A percentile compares a stretch with the other conserved stretches of the same genome.
Conservation (phyloP, 2,797 vertebrate species). For the Poeciliopsis turneri region DNA sequence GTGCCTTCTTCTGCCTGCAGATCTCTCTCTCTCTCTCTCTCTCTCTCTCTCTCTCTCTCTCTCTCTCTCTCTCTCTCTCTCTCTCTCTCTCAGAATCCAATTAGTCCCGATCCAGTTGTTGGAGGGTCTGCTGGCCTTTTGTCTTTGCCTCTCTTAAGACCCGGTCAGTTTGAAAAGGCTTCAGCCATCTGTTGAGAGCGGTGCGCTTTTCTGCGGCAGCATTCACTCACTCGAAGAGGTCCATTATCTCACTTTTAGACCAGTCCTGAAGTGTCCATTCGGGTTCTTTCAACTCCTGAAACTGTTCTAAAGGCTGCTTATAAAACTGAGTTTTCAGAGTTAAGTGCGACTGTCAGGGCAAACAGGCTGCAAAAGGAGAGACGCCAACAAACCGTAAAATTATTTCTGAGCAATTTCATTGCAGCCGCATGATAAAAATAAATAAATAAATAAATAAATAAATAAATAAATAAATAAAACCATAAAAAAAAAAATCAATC, state of each 20-base stretch:
- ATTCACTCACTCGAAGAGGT: slow-evolving; percentile 15
- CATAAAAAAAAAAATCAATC: not conserved
- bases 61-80: slow-evolving; percentile 1
- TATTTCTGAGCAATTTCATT: not conserved
- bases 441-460: not conserved
- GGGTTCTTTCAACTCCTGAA: not conserved
- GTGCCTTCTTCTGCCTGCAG: not conserved
- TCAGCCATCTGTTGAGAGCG: slow-evolving; percentile 55
- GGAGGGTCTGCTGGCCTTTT: slow-evolving; percentile 27
- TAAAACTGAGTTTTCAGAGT: not conserved
- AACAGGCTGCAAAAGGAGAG: not conserved
- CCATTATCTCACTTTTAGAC: not conserved
- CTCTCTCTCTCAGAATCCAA: slow-evolving; percentile 25
- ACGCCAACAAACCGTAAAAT: not conserved
- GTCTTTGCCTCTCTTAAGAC: slow-evolving; percentile 32
- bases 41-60: slow-evolving; percentile 20
- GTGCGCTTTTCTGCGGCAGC: slow-evolving; percentile 8
- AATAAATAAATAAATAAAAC: too few relatives aligned
- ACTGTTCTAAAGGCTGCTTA: not conserved
- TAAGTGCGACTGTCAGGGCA: not conserved
- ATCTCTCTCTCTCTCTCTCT: not conserved
- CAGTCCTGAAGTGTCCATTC: not conserved
- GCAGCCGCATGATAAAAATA: not conserved
- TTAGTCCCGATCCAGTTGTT: slow-evolving; percentile 51
- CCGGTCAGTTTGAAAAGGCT: slow-evolving; percentile 25